Evolutionary conservation across 2,113 vertebrate genomes (phyloP).

Genomic region (Chloropsis cyanopogon): DNA sequence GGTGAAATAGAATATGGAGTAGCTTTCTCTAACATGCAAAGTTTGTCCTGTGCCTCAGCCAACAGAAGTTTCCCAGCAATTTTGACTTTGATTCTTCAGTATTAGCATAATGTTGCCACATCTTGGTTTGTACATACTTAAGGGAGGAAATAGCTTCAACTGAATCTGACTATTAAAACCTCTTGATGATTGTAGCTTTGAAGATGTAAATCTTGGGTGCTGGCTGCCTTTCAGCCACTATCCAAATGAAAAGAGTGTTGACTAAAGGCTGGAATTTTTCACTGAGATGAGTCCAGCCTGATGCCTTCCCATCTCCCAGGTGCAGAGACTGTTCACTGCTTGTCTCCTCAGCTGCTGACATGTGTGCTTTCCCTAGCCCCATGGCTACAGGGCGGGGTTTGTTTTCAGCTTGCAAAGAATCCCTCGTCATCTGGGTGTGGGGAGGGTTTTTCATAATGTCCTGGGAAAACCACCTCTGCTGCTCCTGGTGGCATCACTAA

Average conservation of each 20-base stretch:
- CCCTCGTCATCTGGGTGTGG: conserved; percentile 14
- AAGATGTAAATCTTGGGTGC: not conserved
- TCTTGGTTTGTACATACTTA: not conserved
- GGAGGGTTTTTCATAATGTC: not conserved
- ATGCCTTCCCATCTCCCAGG: not conserved
- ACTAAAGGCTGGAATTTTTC: not conserved
- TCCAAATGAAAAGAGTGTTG: not conserved
- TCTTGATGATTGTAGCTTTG: not conserved
- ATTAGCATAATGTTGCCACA: conserved; percentile 34
- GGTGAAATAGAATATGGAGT: not conserved
- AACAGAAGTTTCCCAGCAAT: conserved; percentile 10
- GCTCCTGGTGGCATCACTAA: not conserved
- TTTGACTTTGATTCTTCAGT: conserved; percentile 26
- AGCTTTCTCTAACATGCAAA: not conserved
- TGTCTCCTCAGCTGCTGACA: conserved; percentile 19
- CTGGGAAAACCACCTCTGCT: not conserved
- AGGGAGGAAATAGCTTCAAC: conserved; percentile 11
- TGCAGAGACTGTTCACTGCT: not conserved
- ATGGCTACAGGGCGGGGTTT: conserved; percentile 41
- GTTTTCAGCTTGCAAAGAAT: conserved; percentile 37
- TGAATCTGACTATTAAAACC: not conserved
- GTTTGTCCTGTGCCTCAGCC: not conserved
- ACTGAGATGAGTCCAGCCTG: not conserved
- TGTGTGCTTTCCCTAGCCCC: not conserved
- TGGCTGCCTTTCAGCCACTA: not conserved